A percentile compares a stretch with the other conserved stretches of the same genome.
Evolutionary conservation across 2,113 vertebrate genomes (phyloP).

Genomic region (Tauraco erythrolophus): DNA sequence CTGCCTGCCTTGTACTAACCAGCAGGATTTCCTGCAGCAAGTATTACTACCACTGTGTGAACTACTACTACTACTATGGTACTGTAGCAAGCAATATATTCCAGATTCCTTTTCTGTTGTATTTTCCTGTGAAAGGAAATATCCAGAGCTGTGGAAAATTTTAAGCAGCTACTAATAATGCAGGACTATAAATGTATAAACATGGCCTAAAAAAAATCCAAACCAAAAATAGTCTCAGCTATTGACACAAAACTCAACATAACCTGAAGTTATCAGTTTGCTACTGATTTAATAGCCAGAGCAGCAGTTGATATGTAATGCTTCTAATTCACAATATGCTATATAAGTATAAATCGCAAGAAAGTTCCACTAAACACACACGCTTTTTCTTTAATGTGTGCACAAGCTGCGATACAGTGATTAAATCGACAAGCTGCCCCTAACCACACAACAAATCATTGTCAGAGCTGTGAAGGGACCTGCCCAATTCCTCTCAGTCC

Average conservation of each 20-base stretch:
- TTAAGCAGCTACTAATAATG: neutral
- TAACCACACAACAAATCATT: neutral
- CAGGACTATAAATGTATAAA: neutral
- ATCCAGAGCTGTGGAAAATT: neutral
- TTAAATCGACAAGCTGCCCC: neutral
- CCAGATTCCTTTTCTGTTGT: neutral
- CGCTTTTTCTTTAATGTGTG: neutral
- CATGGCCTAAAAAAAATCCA: neutral
- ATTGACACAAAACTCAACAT: neutral
- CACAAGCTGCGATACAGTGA: fast-evolving
- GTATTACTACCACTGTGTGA: neutral
- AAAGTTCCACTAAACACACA: neutral
- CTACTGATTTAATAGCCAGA: neutral
- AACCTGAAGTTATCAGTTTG: neutral
- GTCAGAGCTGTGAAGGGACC: neutral
- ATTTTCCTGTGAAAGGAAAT: neutral
- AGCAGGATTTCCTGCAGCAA: neutral
- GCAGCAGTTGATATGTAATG: neutral
- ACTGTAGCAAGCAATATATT: neutral
- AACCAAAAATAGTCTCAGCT: neutral
- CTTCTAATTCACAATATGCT: neutral
- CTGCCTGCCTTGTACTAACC: neutral
- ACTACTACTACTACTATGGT: neutral
- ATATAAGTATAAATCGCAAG: neutral
- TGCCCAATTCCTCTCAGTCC: neutral